Conservation (phyloP, 2,797 vertebrate genomes). For the Ambastaia sidthimunki region DNA sequence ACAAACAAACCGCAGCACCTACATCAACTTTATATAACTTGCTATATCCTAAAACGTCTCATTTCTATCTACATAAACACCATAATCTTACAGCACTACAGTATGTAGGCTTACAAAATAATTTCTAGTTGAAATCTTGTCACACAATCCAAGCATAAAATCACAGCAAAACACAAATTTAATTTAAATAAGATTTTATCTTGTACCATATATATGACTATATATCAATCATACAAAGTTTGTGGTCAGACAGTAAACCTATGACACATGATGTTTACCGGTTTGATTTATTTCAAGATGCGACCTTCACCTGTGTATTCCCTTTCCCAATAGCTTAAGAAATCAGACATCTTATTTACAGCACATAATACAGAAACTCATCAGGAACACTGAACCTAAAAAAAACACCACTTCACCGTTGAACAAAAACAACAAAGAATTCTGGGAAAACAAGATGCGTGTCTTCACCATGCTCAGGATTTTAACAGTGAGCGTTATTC, state of each 20-base stretch:
- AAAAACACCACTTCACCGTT: slow-evolving; percentile 33
- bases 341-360: slow-evolving; percentile 77
- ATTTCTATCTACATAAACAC: neutral
- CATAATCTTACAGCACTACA: neutral
- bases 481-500: slow-evolving; percentile 53
- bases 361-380: slow-evolving; percentile 74
- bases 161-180: neutral
- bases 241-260: slow-evolving; percentile 6
- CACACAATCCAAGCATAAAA: neutral
- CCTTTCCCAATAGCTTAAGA: slow-evolving; percentile 71
- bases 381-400: slow-evolving; percentile 65
- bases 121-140: neutral
- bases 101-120: neutral
- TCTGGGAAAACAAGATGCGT: slow-evolving; percentile 8
- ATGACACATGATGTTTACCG: slow-evolving; percentile 58
- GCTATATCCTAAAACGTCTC: neutral
- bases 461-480: slow-evolving; percentile 54
- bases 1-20: neutral
- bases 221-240: neutral
- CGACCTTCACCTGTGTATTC: slow-evolving; percentile 65
- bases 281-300: slow-evolving; percentile 77
- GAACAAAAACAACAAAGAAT: slow-evolving; percentile 37
- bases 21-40: neutral
- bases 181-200: neutral
- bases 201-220: neutral